Percentiles rank a stretch among this genome's conserved stretches.
Conservation (phyloP, 1,140 invertebrate genomes). For the Liolophura sinensis region DNA sequence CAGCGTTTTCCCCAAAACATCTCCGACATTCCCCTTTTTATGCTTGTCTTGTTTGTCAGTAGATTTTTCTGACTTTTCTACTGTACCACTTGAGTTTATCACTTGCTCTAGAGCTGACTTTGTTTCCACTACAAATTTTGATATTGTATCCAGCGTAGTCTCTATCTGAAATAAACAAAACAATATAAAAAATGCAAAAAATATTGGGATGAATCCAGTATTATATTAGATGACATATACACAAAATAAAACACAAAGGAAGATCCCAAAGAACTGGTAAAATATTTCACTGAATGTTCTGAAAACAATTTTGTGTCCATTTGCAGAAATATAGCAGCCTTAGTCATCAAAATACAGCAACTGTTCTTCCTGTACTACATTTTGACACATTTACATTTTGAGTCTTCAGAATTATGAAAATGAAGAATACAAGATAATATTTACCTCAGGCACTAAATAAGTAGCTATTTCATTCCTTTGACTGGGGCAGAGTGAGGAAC, state of each 20-base stretch:
- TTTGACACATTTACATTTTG: too few species aligned
- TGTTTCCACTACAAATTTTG: slow-evolving; percentile 60
- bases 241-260: too few species aligned
- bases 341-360: too few species aligned
- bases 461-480: slow-evolving; percentile 67
- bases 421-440: neutral
- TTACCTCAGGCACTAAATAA: slow-evolving; percentile 68
- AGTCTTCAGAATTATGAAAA: too few species aligned
- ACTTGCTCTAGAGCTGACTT: slow-evolving; percentile 64
- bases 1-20: slow-evolving; percentile 61
- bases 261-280: too few species aligned
- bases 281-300: too few species aligned
- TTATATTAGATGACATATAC: too few species aligned
- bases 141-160: slow-evolving; percentile 62
- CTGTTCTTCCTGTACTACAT: too few species aligned
- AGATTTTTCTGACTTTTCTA: slow-evolving; percentile 23
- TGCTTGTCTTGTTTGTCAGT: slow-evolving; percentile 23
- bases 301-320: too few species aligned
- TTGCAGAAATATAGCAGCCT: too few species aligned
- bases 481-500: slow-evolving; percentile 62
- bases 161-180: slow-evolving; percentile 58
- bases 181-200: slow-evolving; percentile 1
- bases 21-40: slow-evolving; percentile 44
- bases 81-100: slow-evolving; percentile 57
- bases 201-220: too few species aligned